Conservation (phyloP, 2,113 vertebrate species). For the Stomatorhinus ivindoensis region DNA sequence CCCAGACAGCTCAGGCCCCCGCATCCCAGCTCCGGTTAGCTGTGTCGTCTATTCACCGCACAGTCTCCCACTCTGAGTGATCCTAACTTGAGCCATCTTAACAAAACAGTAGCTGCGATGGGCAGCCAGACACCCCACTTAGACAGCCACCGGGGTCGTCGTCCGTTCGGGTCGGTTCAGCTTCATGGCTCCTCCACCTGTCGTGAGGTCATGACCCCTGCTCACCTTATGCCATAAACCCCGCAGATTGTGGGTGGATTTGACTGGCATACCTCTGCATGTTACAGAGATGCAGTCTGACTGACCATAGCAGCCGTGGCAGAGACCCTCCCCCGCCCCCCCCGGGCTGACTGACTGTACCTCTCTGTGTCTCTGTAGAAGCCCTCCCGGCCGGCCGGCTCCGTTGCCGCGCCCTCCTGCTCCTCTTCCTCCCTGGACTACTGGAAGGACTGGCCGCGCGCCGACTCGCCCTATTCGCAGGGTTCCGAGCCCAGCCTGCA, state of each 20-base stretch:
- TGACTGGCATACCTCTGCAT: conserved; percentile 11
- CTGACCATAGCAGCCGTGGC: neutral
- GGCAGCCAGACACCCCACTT: neutral
- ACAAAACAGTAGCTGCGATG: neutral
- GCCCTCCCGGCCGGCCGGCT: conserved; percentile 28
- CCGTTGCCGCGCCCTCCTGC: conserved; percentile 50
- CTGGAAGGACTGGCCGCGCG: conserved; percentile 80
- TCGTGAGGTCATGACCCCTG: neutral
- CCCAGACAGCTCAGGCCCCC: neutral
- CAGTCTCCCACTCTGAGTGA: neutral
- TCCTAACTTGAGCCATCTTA: neutral
- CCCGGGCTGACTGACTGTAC: conserved; percentile 1
- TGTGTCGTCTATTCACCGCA: neutral
- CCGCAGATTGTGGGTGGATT: neutral
- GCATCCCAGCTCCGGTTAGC: neutral
- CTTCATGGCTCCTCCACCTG: neutral
- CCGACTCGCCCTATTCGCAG: conserved; percentile 76
- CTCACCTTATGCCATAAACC: neutral
- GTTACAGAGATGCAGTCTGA: neutral
- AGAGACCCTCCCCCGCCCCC: neutral
- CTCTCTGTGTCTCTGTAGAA: conserved; percentile 28
- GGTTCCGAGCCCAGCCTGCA: conserved; percentile 74
- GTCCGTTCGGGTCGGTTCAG: neutral
- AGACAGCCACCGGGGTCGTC: neutral
- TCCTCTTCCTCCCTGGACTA: conserved; percentile 69